Base-by-base conservation (phyloP, 1,140 invertebrate species). In the Hesperophylax magnus region DNA sequence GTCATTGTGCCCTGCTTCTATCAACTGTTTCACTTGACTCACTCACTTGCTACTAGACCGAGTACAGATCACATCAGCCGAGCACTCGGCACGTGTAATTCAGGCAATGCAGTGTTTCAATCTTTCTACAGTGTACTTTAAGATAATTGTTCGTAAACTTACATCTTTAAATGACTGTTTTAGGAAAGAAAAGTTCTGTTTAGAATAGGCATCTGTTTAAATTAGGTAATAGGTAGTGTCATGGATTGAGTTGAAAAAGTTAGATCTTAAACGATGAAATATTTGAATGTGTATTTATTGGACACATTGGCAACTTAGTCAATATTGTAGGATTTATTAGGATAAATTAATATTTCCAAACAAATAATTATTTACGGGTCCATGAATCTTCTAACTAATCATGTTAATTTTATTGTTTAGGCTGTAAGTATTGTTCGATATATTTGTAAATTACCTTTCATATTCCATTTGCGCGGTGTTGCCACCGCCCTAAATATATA, bases 281-380 rank as follows among this genome's bases (percentile, higher is more conserved):
- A 20, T 34, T 75, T 24, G 22, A 75, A 56, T 75, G 52, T 71
- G 47, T 71, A 71, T 75, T 56, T 34, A 18, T 8, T 39, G 63
- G 52, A 72, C 18, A 75, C 47, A 60, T 63, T 77, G 75, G 60
- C 34, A 71, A 60, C 15, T 77, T 77, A 80, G 79, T 80, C 82
- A 76, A 82, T 79, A 67, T 74, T 52, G 60, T 79, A 83, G 76
- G 27, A 39, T 60, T 80, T 80, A 78, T 81, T 81, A 80, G 72
- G 77, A 75, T 54, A 74, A 79, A 74, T 74, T 82, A 67, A 80
- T 80, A 75, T 72, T 78, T 81, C 77, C 67, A 83, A 83, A 83
- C 79, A 83, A 83, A 83, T 83, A 69, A 81, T 83, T 80, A 83
- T 83, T 83, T 83, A 83, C 82, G 82, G 82, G 82, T 83, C 82